Evolutionary conservation across 1,140 invertebrate genomes (phyloP).

Genomic region (Procambarus clarkii): DNA sequence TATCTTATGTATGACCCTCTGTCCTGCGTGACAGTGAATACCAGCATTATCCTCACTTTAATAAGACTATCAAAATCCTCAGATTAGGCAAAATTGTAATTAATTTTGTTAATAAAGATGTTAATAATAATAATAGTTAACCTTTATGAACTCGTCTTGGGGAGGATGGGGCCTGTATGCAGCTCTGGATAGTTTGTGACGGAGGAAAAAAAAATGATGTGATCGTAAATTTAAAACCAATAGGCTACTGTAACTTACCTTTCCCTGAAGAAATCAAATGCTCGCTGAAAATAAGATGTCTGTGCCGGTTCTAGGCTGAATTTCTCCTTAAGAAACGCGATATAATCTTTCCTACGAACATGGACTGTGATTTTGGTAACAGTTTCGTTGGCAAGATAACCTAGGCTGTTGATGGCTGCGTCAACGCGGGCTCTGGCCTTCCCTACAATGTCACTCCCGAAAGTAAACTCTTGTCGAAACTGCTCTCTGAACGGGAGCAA

Average conservation of each 20-base stretch:
- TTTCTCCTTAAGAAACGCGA: neutral
- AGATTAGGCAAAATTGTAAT: too few relatives aligned
- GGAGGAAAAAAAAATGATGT: neutral
- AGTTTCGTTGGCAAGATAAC: neutral
- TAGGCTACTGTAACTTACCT: neutral
- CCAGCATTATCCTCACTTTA: too few relatives aligned
- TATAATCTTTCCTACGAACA: neutral
- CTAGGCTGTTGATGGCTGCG: neutral
- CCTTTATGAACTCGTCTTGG: too few relatives aligned
- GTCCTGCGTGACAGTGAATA: too few relatives aligned
- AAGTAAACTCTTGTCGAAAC: neutral
- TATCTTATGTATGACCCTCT: too few relatives aligned
- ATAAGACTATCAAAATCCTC: too few relatives aligned
- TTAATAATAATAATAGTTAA: too few relatives aligned
- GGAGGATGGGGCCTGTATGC: too few relatives aligned
- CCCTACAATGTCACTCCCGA: neutral
- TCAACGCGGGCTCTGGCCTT: neutral
- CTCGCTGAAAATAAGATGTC: neutral
- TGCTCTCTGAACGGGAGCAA: neutral
- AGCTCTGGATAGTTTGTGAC: too few relatives aligned
- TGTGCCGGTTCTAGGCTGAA: neutral
- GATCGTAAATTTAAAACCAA: neutral
- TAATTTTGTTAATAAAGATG: too few relatives aligned
- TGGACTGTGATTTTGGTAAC: neutral
- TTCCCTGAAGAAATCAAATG: slow-evolving; percentile 20